These are phyloP conservation scores for Tipula unca DNA, from an alignment of 2,888 invertebrate species.

Conservation along the genomic window DNA sequence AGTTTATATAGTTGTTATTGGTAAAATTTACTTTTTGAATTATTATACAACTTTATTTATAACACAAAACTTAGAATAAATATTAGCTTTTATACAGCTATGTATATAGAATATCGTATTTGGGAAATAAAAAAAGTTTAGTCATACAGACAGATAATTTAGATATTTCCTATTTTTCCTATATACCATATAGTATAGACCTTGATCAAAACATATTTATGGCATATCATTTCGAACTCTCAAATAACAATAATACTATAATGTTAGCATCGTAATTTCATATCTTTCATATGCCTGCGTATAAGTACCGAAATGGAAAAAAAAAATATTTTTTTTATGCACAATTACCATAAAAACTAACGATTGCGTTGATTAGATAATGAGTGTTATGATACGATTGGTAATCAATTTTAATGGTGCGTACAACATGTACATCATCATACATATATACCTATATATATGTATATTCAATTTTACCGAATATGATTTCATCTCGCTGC, in stretches of 20 bases:
- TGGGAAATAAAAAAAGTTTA: not conserved
- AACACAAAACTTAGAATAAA: not conserved
- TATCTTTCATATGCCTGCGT: not conserved
- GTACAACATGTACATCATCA: not conserved
- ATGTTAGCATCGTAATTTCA: not conserved
- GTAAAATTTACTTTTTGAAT: not conserved
- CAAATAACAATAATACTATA: too few relatives aligned
- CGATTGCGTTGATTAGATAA: not conserved
- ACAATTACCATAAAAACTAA: not conserved
- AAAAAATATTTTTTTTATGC: not conserved
- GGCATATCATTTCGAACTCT: not conserved
- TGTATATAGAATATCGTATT: not conserved
- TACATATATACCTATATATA: too few relatives aligned
- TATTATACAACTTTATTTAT: not conserved
- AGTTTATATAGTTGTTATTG: not conserved
- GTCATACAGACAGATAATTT: not conserved
- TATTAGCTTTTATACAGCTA: not conserved
- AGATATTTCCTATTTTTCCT: not conserved
- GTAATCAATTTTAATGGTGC: conserved; percentile 1
- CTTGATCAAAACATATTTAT: not conserved
- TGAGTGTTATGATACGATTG: not conserved
- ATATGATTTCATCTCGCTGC: too few relatives aligned
- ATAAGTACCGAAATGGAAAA: not conserved
- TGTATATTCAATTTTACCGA: too few relatives aligned
- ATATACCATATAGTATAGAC: not conserved